Conservation (phyloP, 2,888 invertebrate genomes). For the Nomada lathburiana region DNA sequence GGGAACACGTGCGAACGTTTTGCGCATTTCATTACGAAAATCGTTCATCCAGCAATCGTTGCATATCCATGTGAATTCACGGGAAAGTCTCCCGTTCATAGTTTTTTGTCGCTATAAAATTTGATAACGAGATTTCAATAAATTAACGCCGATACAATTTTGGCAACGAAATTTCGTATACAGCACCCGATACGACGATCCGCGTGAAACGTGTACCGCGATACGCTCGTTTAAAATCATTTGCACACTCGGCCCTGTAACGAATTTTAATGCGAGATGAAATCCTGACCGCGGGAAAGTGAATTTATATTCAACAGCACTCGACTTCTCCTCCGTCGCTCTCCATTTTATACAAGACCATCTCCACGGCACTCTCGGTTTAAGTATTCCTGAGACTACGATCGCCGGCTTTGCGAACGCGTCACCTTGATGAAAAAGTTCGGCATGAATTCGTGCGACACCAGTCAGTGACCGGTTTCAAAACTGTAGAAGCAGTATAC, state of each 20-base stretch:
- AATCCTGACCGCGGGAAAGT: slow-evolving; percentile 36
- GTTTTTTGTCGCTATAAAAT: not conserved
- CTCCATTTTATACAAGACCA: slow-evolving; percentile 43
- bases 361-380: not conserved
- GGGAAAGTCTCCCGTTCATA: not conserved
- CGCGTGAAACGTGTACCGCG: not conserved
- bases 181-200: not conserved
- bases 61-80: not conserved
- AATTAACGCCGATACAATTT: slow-evolving; percentile 43
- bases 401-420: slow-evolving; percentile 17
- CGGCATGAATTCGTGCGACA: not conserved
- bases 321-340: slow-evolving; percentile 44
- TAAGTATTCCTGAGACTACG: slow-evolving; percentile 23
- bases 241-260: slow-evolving; percentile 8
- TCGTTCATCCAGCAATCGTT: slow-evolving; percentile 23
- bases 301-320: slow-evolving; percentile 48
- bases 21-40: slow-evolving; percentile 17
- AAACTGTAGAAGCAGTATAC: not conserved
- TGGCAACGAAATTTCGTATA: slow-evolving; percentile 13
- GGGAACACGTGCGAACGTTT: not conserved
- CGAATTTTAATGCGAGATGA: slow-evolving; percentile 47
- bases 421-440: slow-evolving; percentile 17
- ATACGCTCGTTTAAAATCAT: slow-evolving; percentile 38
- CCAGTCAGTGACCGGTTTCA: not conserved
- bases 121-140: slow-evolving; percentile 17